A percentile compares a stretch with the other conserved stretches of the same genome.
Conservation (phyloP, 2,888 invertebrate species). For the Eurytoma californica region DNA sequence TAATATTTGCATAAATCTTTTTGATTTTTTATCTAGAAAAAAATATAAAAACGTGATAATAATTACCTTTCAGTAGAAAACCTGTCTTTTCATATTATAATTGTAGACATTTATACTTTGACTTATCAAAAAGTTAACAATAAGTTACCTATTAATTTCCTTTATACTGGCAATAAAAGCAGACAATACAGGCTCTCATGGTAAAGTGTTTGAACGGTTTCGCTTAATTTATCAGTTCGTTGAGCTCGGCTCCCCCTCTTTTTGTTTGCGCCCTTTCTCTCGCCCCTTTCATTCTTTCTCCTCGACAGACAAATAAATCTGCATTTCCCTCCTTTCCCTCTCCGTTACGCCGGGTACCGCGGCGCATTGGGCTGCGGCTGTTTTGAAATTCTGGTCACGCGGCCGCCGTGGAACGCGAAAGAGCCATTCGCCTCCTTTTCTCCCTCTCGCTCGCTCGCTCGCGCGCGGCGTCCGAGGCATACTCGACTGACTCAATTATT, state of each 20-base stretch:
- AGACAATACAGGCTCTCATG: background rate
- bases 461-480: conserved; percentile 57
- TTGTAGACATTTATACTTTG: too few relatives aligned
- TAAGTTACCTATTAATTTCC: background rate
- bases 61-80: too few relatives aligned
- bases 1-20: too few relatives aligned
- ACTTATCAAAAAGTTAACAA: too few relatives aligned
- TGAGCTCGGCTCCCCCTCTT: background rate
- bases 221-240: conserved; percentile 4
- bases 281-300: conserved; percentile 22
- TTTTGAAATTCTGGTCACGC: conserved; percentile 68
- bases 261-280: background rate
- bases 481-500: conserved; percentile 70
- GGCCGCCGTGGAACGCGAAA: conserved; percentile 57
- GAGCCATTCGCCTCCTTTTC: conserved; percentile 9
- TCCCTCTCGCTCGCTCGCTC: conserved; percentile 50
- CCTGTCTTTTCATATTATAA: too few relatives aligned
- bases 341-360: background rate
- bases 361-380: conserved; percentile 53
- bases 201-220: background rate
- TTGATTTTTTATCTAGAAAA: too few relatives aligned
- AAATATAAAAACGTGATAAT: too few relatives aligned
- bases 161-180: background rate
- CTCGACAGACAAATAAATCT: conserved; percentile 44
- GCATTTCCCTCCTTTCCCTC: conserved; percentile 16